A percentile compares a stretch with the other conserved stretches of the same genome.
phyloP scores from a whole-genome alignment of 2,888 invertebrate species.

The Caenorhabditis uteleia region DNA sequence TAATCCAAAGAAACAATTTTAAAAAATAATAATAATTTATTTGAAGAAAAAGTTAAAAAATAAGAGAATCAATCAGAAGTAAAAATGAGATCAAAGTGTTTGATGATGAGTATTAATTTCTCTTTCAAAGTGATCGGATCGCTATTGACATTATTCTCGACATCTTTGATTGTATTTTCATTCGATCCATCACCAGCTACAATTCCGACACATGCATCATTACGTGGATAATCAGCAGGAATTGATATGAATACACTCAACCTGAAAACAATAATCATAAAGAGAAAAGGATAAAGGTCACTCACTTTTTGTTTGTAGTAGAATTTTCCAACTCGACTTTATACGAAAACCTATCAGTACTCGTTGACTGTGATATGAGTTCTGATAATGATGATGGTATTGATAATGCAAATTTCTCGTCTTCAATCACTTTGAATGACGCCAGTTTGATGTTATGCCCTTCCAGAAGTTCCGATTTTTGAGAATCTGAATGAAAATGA shows the following conservation, averaged over 20 bases:
- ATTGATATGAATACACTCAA: conserved; percentile 19
- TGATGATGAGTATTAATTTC: no score
- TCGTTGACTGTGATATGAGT: neutral
- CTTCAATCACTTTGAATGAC: conserved; percentile 23
- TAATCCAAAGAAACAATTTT: no score
- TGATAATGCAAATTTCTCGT: conserved; percentile 14
- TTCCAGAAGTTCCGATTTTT: conserved; percentile 10
- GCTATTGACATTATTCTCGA: no score
- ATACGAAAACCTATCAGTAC: conserved; percentile 17
- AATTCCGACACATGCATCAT: conserved; percentile 17
- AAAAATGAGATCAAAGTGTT: no score
- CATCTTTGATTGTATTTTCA: no score
- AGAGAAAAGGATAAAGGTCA: neutral
- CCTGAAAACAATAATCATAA: conserved; percentile 1
- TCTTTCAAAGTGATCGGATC: no score
- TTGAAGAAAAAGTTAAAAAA: no score
- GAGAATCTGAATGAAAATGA: conserved; percentile 11
- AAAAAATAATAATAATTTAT: no score
- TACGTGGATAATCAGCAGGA: conserved; percentile 26
- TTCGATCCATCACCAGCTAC: no score
- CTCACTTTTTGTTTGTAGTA: conserved; percentile 7
- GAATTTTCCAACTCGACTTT: conserved; percentile 16
- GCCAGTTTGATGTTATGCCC: conserved; percentile 1
- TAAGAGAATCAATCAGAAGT: no score
- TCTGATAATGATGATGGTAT: conserved; percentile 16